phyloP scores from a whole-genome alignment of 2,888 invertebrate genomes.

The Boloria euphrosyne region DNA sequence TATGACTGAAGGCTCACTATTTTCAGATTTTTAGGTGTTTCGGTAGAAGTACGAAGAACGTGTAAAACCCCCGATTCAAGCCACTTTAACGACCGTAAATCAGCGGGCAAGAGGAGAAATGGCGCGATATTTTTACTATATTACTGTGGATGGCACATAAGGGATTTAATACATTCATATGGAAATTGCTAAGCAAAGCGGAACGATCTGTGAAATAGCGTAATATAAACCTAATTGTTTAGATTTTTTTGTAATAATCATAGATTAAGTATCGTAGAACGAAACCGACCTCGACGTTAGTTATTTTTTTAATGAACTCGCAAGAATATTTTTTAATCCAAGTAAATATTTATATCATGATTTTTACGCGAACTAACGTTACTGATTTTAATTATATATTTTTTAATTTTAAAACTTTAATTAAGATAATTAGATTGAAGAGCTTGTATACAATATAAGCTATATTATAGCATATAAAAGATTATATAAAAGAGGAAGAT shows the following conservation, averaged over 20 bases:
- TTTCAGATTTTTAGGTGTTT: conserved; percentile 24
- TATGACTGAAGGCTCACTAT: conserved; percentile 2
- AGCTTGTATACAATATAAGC: too few relatives aligned
- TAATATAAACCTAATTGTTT: conserved; percentile 30
- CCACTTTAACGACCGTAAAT: conserved; percentile 46
- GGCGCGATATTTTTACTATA: conserved; percentile 49
- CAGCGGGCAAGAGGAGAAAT: conserved; percentile 42
- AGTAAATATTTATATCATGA: too few relatives aligned
- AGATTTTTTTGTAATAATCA: conserved; percentile 1
- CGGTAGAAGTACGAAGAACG: conserved; percentile 31
- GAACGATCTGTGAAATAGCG: conserved; percentile 33
- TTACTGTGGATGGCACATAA: conserved; percentile 46
- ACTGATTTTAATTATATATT: too few relatives aligned
- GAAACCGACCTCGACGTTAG: not conserved
- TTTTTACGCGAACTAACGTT: too few relatives aligned
- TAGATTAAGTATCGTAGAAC: not conserved
- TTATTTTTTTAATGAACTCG: too few relatives aligned
- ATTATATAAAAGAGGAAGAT: too few relatives aligned
- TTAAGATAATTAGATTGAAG: too few relatives aligned
- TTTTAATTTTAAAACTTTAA: too few relatives aligned
- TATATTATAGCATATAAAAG: too few relatives aligned
- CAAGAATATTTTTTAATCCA: too few relatives aligned
- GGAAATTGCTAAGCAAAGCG: conserved; percentile 42
- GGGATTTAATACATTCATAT: conserved; percentile 51
- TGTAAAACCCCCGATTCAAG: conserved; percentile 43